phyloP scores from a whole-genome alignment of 2,888 invertebrate genomes.

The Acrobasis consociella region DNA sequence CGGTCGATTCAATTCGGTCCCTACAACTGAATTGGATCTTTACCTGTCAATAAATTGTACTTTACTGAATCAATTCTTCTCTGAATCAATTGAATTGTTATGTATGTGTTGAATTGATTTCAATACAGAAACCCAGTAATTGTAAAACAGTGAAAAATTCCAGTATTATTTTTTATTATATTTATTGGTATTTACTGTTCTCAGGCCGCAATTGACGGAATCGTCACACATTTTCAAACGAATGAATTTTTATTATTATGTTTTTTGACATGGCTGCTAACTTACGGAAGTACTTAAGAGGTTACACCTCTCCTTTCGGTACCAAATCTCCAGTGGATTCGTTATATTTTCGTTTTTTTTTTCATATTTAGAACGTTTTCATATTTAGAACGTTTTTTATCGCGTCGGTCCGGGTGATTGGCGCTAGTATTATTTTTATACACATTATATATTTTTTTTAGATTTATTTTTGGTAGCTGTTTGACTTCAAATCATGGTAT shows the following conservation, averaged over 20 bases:
- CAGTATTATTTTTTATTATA: slow-evolving; percentile 10
- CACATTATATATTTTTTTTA: slow-evolving; percentile 36
- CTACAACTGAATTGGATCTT: too few species aligned
- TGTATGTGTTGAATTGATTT: background rate
- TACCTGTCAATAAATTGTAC: background rate
- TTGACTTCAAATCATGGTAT: slow-evolving; percentile 34
- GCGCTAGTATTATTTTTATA: slow-evolving; percentile 41
- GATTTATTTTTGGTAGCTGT: slow-evolving; percentile 42
- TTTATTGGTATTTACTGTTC: background rate
- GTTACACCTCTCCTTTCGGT: slow-evolving; percentile 41
- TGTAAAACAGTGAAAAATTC: slow-evolving; percentile 8
- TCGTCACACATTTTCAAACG: slow-evolving; percentile 40
- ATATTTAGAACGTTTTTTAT: slow-evolving; percentile 25
- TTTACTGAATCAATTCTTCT: background rate
- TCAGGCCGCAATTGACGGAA: slow-evolving; percentile 4
- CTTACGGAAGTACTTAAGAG: slow-evolving; percentile 66
- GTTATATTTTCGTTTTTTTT: slow-evolving; percentile 30
- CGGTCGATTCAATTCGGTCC: too few species aligned
- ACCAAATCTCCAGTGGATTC: slow-evolving; percentile 60
- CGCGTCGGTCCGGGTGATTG: slow-evolving; percentile 35
- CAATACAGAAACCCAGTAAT: slow-evolving; percentile 20
- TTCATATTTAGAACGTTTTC: too few species aligned
- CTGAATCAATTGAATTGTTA: background rate
- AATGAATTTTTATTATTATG: slow-evolving; percentile 22
- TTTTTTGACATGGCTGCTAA: slow-evolving; percentile 58